Conservation (phyloP, 2,113 vertebrate genomes). For the Ptychochromis oligacanthus region DNA sequence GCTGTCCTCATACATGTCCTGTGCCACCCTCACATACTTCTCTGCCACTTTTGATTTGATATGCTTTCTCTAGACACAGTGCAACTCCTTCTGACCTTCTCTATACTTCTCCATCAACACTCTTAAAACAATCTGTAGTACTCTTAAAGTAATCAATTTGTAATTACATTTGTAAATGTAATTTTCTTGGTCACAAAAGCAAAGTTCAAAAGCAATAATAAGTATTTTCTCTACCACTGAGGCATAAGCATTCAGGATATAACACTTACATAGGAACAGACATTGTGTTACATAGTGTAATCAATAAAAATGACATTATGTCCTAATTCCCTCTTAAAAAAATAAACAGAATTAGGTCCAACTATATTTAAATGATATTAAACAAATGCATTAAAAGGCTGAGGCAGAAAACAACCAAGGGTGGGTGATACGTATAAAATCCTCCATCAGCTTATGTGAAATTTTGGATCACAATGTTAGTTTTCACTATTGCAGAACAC, state of each 20-base stretch:
- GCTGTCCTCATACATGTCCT: background rate
- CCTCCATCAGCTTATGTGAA: rapidly evolving
- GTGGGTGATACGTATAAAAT: rapidly evolving
- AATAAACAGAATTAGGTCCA: no score
- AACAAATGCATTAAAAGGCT: background rate
- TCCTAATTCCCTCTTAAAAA: no score
- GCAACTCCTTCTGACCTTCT: no score
- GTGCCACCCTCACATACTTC: background rate
- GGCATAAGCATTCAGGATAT: background rate
- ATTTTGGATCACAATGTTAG: background rate
- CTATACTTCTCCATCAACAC: no score
- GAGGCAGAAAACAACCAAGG: background rate
- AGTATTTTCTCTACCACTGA: background rate
- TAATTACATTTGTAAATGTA: no score
- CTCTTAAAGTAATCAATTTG: no score
- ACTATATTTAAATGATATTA: no score
- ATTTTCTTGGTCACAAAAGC: no score
- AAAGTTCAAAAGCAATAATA: no score
- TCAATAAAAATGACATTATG: background rate
- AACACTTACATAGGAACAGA: no score
- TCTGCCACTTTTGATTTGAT: background rate
- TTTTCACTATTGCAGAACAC: background rate
- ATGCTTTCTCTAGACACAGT: background rate
- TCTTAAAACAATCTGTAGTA: no score
- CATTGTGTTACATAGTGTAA: background rate